Base-by-base conservation (phyloP, 2,113 vertebrate species). In the Turnix velox region DNA sequence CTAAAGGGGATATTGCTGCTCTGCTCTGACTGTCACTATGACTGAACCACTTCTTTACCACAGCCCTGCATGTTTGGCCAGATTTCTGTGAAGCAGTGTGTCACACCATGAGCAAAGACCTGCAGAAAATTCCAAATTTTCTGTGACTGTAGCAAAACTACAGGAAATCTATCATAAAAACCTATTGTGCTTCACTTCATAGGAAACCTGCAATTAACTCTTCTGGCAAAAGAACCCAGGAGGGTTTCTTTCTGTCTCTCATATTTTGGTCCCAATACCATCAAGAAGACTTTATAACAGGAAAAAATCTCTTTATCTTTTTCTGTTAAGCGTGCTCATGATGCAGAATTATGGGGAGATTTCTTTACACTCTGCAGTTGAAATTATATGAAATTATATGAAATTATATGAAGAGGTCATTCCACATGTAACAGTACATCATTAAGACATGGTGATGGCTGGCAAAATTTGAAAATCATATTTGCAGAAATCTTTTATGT, bases 171-270 rank as follows among this genome's bases (percentile, higher is more conserved):
- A 45, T 54, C 31, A 75, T 65, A 84, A 89, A 87, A 49, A 18
- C 7, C 62, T 37, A 19, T 61, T 73, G 37, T 89, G 35, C 14
- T 87, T 72, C 68, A 6, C 68, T 90, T 74, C n/a, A 72, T 33
- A 72, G 49, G 61, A 95, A 88, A 86, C n/a, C 57, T 31, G 45
- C 17, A 92, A 95, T 90, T 89, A 92, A 81, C 59, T 84, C 46
- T 85, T 92, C 76, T 35, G 22, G 18, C 52, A 51, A 78, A 84
- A 81, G 72, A 87, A 75, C 20, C 4, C 2, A 7, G 12, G 13
- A 33, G 58, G 57, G 48, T 78, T 84, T 80, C 57, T 78, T 81
- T 13, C 57, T 72, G 25, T 75, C 48, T 88, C 37, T 84, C 61
- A 42, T 78, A 80, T 55, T 73, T 68, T 20, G 7, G 6, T 23